A percentile compares a stretch with the other conserved stretches of the same genome.
Evolutionary conservation across 2,113 vertebrate genomes (phyloP).

Genomic region (Pseudonaja textilis): DNA sequence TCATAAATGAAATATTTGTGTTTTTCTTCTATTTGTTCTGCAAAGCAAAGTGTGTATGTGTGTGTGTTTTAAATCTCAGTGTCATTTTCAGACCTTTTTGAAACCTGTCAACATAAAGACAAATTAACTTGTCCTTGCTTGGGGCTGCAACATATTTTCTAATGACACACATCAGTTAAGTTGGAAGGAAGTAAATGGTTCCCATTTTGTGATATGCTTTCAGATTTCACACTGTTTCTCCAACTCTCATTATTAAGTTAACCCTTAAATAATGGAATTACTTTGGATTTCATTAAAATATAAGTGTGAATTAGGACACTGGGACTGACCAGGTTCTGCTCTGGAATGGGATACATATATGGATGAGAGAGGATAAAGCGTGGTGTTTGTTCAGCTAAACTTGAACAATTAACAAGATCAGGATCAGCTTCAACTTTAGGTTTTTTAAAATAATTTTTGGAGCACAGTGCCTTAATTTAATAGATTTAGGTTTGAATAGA

Average conservation of each 20-base stretch:
- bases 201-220: neutral
- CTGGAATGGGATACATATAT: no score
- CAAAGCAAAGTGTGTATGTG: neutral
- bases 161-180: neutral
- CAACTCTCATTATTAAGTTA: neutral
- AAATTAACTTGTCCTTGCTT: neutral
- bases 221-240: neutral
- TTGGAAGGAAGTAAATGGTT: neutral
- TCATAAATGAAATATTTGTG: neutral
- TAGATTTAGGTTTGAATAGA: no score
- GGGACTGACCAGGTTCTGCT: neutral
- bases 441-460: no score
- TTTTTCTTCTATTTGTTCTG: neutral
- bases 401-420: no score
- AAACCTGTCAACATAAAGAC: neutral
- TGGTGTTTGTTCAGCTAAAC: neutral
- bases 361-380: no score
- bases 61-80: neutral
- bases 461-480: no score
- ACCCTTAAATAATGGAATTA: neutral
- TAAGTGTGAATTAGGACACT: neutral
- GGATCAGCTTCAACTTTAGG: no score
- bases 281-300: neutral
- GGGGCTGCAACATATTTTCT: neutral
- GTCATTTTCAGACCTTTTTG: neutral